These are phyloP conservation scores for Prenolepis imparis DNA, from an alignment of 2,888 invertebrate species.

Conservation along the genomic window DNA sequence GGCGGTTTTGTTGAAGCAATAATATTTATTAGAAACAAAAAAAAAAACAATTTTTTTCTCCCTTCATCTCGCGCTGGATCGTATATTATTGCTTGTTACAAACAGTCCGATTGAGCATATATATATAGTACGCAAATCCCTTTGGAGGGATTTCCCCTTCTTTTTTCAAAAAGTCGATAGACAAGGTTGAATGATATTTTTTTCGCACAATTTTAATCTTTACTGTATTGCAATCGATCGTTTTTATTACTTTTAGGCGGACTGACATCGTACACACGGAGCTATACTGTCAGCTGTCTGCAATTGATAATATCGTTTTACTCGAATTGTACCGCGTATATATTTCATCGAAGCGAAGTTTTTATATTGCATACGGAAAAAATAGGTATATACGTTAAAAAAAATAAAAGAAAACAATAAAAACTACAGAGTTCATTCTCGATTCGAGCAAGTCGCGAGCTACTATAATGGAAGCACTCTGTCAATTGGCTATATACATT, in stretches of 20 bases:
- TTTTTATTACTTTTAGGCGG: conserved; percentile 28
- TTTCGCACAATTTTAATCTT: background rate
- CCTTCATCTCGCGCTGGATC: conserved; percentile 48
- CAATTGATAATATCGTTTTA: conserved; percentile 78
- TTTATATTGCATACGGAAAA: background rate
- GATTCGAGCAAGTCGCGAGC: conserved; percentile 60
- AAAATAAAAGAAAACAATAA: background rate
- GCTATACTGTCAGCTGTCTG: conserved; percentile 79
- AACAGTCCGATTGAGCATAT: conserved; percentile 55
- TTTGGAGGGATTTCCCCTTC: background rate
- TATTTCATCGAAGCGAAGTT: conserved; percentile 13
- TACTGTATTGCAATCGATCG: background rate
- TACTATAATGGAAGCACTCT: conserved; percentile 76
- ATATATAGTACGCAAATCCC: background rate
- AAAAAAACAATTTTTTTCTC: conserved; percentile 56
- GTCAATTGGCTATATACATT: conserved; percentile 74
- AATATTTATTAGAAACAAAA: conserved; percentile 39
- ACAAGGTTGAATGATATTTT: background rate
- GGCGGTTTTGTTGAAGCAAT: conserved; percentile 50
- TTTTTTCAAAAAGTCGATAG: background rate
- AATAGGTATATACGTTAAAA: background rate
- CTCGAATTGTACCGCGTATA: conserved; percentile 45
- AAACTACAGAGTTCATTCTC: conserved; percentile 2
- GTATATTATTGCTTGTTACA: conserved; percentile 70
- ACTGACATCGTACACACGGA: conserved; percentile 73